Percentiles rank a stretch among this genome's conserved stretches.
Evolutionary conservation across 1,140 invertebrate genomes (phyloP).

Genomic region (Rhagoletis pomonella): DNA sequence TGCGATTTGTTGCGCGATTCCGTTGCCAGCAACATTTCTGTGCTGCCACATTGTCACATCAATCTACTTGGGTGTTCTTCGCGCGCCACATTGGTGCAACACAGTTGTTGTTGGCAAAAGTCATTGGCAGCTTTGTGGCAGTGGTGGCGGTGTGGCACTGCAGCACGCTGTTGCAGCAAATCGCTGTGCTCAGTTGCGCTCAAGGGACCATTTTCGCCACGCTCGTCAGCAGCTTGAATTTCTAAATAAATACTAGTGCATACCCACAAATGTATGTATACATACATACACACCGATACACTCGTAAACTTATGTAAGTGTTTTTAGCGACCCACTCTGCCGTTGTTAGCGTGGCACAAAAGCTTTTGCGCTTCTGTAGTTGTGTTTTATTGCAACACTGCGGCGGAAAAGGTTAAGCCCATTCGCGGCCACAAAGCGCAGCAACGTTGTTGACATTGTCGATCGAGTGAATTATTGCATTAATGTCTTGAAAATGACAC

Average conservation of each 20-base stretch:
- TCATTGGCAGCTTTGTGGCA: conserved; percentile 26
- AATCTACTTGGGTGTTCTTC: conserved; percentile 46
- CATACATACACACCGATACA: too few species aligned
- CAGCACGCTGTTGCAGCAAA: background rate
- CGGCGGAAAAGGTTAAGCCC: conserved; percentile 37
- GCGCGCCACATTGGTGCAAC: background rate
- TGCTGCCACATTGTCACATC: conserved; percentile 45
- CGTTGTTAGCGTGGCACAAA: background rate
- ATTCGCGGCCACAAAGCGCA: conserved; percentile 9
- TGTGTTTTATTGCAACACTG: background rate
- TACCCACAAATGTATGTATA: too few species aligned
- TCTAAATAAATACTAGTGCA: background rate
- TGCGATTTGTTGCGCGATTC: conserved; percentile 29
- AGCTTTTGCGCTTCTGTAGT: background rate
- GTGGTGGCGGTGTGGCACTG: conserved; percentile 18
- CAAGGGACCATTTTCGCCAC: conserved; percentile 47
- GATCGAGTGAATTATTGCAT: conserved; percentile 47
- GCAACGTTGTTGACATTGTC: conserved; percentile 47
- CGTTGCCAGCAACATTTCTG: background rate
- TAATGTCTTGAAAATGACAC: conserved; percentile 48
- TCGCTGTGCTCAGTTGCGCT: conserved; percentile 17
- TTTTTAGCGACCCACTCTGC: background rate
- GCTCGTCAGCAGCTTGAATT: conserved; percentile 14
- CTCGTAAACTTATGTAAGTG: background rate
- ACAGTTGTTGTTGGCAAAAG: background rate